A percentile compares a stretch with the other conserved stretches of the same genome.
Conservation (phyloP, 1,140 invertebrate genomes). For the Drosophila virilis region DNA sequence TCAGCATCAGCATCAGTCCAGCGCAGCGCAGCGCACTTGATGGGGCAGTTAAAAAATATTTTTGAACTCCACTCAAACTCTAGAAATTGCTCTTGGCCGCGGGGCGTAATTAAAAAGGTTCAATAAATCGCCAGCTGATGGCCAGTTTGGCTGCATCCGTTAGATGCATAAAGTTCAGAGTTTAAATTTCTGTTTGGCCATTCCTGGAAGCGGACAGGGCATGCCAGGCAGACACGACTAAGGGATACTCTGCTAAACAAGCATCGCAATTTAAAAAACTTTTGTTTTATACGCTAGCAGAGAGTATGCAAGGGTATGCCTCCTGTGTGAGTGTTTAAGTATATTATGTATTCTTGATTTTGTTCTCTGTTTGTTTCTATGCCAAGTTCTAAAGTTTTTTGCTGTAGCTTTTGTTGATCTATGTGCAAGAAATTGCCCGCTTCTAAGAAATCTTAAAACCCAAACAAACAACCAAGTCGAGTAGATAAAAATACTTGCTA, state of each 20-base stretch:
- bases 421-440: no score
- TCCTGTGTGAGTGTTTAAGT: no score
- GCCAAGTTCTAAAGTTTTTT: no score
- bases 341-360: no score
- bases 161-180: conserved; percentile 16
- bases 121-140: conserved; percentile 59
- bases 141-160: conserved; percentile 11
- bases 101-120: conserved; percentile 77
- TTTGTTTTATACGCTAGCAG: no score
- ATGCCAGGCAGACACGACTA: not conserved
- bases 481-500: not conserved
- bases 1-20: conserved; percentile 34
- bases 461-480: no score
- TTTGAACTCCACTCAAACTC: conserved; percentile 35
- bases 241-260: not conserved
- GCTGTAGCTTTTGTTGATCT: no score
- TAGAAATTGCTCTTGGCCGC: conserved; percentile 60
- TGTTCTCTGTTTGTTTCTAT: no score
- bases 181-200: not conserved
- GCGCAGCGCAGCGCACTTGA: conserved; percentile 13
- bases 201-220: not conserved
- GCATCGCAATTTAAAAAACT: no score
- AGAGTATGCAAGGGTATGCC: no score
- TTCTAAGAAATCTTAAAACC: no score
- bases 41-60: conserved; percentile 7